phyloP scores from a whole-genome alignment of 2,113 vertebrate genomes.

The Cephalopterus ornatus region DNA sequence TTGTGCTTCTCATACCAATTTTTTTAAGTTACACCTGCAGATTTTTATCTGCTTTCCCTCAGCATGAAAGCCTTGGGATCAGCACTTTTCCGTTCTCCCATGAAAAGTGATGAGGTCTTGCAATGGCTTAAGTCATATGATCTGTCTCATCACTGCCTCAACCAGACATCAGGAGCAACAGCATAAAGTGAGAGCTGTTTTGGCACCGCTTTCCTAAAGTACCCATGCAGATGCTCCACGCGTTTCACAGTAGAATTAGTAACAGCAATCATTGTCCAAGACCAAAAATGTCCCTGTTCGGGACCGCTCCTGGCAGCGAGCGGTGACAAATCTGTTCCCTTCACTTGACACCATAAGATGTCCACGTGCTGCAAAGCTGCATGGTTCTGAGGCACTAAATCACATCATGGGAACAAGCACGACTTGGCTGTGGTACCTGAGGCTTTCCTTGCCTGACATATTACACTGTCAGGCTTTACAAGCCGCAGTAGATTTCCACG shows the following conservation, averaged over 20 bases:
- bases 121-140: constrained; percentile 76
- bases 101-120: constrained; percentile 82
- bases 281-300: constrained; percentile 50
- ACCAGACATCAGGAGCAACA: constrained; percentile 65
- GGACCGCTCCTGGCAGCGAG: constrained; percentile 18
- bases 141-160: constrained; percentile 70
- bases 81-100: constrained; percentile 80
- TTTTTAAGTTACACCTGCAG: constrained; percentile 81
- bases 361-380: background rate
- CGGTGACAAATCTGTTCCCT: constrained; percentile 66
- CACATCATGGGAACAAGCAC: background rate
- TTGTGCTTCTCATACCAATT: constrained; percentile 73
- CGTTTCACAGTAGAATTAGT: constrained; percentile 73
- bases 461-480: constrained; percentile 13
- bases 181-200: constrained; percentile 71
- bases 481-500: constrained; percentile 7
- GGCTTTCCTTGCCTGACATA: constrained; percentile 23
- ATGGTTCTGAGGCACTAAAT: background rate
- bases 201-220: constrained; percentile 72
- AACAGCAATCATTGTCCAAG: constrained; percentile 58
- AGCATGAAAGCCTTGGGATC: constrained; percentile 74
- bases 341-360: constrained; percentile 42
- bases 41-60: constrained; percentile 83
- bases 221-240: constrained; percentile 71
- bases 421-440: constrained; percentile 15